These are phyloP conservation scores for Aeoliscus strigatus DNA, from an alignment of 2,797 vertebrate species.

Conservation along the genomic window DNA sequence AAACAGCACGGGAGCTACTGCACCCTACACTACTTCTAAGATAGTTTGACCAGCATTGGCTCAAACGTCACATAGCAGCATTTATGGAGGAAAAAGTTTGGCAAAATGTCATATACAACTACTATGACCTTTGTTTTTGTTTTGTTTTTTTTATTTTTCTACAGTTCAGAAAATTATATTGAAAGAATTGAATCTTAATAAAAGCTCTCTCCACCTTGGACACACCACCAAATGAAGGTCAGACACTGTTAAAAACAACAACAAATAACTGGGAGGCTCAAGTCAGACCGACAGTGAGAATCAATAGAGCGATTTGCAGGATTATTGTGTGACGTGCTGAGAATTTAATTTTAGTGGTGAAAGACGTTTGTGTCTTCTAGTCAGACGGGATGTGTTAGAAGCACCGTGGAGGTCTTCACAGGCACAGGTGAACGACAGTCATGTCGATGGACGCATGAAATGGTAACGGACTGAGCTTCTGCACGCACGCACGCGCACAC, in stretches of 20 bases:
- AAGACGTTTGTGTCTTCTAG: no score
- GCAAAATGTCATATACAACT: constrained; percentile 33
- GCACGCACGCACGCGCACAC: no score
- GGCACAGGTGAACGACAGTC: constrained; percentile 3
- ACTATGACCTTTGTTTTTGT: constrained; percentile 29
- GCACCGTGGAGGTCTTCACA: no score
- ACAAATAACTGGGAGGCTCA: constrained; percentile 45
- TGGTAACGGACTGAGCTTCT: no score
- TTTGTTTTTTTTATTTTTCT: no score
- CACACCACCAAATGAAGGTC: constrained; percentile 41
- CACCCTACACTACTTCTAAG: constrained; percentile 21
- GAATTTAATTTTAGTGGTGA: constrained; percentile 36
- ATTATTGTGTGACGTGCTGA: constrained; percentile 31
- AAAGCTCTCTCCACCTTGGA: constrained; percentile 48
- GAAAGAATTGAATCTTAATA: constrained; percentile 35
- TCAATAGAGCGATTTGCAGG: constrained; percentile 21
- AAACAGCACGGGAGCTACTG: no score
- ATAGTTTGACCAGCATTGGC: constrained; percentile 19
- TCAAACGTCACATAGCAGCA: constrained; percentile 57
- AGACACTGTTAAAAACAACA: constrained; percentile 71
- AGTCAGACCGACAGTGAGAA: constrained; percentile 26
- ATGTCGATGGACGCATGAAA: no score
- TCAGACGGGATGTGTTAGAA: no score
- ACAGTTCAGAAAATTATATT: constrained; percentile 21
- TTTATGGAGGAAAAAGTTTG: constrained; percentile 39